phyloP scores from a whole-genome alignment of 2,113 vertebrate genomes.

The Larimichthys crocea region DNA sequence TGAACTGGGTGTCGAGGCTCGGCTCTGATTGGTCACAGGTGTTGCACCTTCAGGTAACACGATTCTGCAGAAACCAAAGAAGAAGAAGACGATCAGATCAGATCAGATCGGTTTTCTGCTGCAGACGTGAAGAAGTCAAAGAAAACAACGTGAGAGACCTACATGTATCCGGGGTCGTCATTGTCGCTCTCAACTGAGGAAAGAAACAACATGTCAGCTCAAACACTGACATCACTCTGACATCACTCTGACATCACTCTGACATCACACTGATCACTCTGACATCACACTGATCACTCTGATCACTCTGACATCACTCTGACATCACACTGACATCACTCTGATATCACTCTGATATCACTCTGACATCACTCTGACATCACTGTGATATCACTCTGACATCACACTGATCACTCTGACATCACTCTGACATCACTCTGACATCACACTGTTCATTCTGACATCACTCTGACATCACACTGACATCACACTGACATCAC shows the following conservation, averaged over 20 bases:
- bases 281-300: too few relatives aligned
- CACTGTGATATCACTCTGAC: too few relatives aligned
- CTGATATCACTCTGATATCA: too few relatives aligned
- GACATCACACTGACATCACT: too few relatives aligned
- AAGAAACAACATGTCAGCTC: background rate
- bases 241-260: too few relatives aligned
- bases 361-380: too few relatives aligned
- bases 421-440: too few relatives aligned
- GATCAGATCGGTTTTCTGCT: background rate
- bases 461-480: too few relatives aligned
- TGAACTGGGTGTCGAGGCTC: conserved; percentile 75
- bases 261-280: too few relatives aligned
- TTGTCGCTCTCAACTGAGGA: conserved; percentile 39
- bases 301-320: background rate
- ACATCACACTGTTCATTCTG: too few relatives aligned
- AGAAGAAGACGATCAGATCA: background rate
- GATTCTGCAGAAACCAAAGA: conserved; percentile 62
- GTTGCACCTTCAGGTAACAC: conserved; percentile 62
- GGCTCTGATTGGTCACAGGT: conserved; percentile 36
- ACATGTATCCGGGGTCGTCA: conserved; percentile 71
- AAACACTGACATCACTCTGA: background rate
- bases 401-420: too few relatives aligned
- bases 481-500: too few relatives aligned
- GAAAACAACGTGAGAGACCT: conserved; percentile 10
- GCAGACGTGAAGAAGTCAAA: background rate